Evolutionary conservation across 2,113 vertebrate genomes (phyloP), one percentile per base, ranked within the genome.

Genomic region (Ellobius talpinus): DNA sequence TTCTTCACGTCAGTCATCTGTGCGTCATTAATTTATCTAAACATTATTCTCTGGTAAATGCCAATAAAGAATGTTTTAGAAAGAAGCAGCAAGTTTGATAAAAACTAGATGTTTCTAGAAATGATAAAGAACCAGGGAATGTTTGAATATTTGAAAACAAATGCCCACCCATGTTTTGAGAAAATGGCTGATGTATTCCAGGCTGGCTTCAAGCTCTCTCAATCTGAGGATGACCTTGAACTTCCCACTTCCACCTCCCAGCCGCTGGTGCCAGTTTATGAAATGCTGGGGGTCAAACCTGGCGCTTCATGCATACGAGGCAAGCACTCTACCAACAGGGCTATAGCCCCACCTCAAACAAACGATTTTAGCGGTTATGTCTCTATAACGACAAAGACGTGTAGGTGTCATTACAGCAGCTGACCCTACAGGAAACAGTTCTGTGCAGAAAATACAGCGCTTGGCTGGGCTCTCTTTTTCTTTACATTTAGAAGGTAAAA

Each of bases 11-110:
- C 5, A 0, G 3, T 16, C 39, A 50, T 81, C 68, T 76, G 24
- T 36, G 52, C 74, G 31, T 26, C n/a, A 45, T 36, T 47, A 50
- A 87, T 72, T 87, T 78, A 93, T 23, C 50, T 39, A 45, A 74
- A 93, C 66, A 61, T 84, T 29, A 78, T 58, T 87, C 77, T 93
- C 42, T 66, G 5, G 19, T 47, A 74, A 92, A 95, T 61, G 33
- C 23, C 74, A 85, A 33, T 14, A 58, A 97, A 93, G 31, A 89
- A 72, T 55, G 65, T 68, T 88, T 97, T 92, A 63, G 77, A 95
- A 66, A 94, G 86, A 89, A 74, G 78, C 3, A 84, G 76, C 81
- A 21, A 92, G 29, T 39, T 78, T 55, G 61, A 92, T 42, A 94
- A 90, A 93, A 82, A 24, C 11, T 90, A 73, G 12, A 26, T 70